Evolutionary conservation across 2,113 vertebrate genomes (phyloP), one percentile per base, ranked within the genome.

Genomic region (Copsychus sechellarum): DNA sequence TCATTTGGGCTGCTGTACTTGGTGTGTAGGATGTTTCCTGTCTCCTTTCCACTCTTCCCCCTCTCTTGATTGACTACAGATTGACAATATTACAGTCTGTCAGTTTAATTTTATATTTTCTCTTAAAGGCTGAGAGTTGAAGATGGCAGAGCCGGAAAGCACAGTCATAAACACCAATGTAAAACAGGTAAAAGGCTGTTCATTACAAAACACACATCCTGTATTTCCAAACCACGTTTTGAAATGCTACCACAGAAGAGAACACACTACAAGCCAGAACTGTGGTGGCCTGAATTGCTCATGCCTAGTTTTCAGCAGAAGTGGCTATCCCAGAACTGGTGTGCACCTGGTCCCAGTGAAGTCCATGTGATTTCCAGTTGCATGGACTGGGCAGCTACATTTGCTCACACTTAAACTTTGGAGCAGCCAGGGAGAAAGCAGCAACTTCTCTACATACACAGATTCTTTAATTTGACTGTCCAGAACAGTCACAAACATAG

Each of bases 141-240:
- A 95, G 92, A 96, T 97, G 96, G 90, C 92, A 80, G 81, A 97
- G 40, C 33, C 31, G 8, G 83, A 97, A 83, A 90, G 71, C 88
- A 97, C 90, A 23, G 18, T 97, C 54, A 26, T 97, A 67, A 98
- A 98, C 91, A 86, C 78, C 9, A 11, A 38, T 5, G 91, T 97
- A 50, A 94, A 95, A 38, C 97, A 97, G 97, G 97, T 98, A 94
- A 95, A 43, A 51, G 21, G 24, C 51, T 85, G 8, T 51, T 89
- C 17, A 11, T 84, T 95, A 71, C 84, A 69, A 60, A 92, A 78
- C 17, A n/a, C 31, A 45, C 24, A 66, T 81, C 53, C 73, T 77
- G 57, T 78, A 34, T 92, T 82, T 93, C 86, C 61, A 85, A 72
- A 83, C n/a, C 9, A 19, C 12, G 16, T 93, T 94, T 83, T 58